phyloP scores from a whole-genome alignment of 1,140 invertebrate genomes.

The Trichogramma pretiosum region DNA sequence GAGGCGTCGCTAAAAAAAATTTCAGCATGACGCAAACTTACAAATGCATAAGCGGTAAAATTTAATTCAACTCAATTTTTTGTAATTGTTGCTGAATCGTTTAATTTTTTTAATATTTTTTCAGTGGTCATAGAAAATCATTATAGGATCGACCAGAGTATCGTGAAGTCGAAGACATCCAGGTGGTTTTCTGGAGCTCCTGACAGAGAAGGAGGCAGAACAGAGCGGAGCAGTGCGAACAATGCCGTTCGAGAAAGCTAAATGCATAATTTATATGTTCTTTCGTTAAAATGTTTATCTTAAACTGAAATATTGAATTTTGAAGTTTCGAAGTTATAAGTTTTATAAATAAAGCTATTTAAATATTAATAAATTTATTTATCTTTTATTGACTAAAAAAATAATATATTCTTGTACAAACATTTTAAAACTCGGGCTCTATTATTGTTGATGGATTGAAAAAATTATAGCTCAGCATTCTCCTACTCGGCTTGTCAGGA shows the following conservation, averaged over 20 bases:
- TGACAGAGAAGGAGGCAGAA: neutral
- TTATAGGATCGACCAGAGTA: neutral
- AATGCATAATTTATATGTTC: too few species aligned
- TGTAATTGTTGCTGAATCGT: neutral
- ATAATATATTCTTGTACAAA: too few species aligned
- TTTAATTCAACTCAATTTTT: neutral
- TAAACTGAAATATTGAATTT: too few species aligned
- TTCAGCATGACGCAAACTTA: neutral
- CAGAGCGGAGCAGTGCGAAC: neutral
- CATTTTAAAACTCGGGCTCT: too few species aligned
- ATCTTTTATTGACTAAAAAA: too few species aligned
- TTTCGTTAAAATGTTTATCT: too few species aligned
- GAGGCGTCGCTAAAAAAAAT: neutral
- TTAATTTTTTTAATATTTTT: neutral
- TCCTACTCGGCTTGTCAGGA: too few species aligned
- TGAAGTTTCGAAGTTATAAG: too few species aligned
- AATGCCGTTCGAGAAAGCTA: neutral
- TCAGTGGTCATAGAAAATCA: neutral
- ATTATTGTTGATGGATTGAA: too few species aligned
- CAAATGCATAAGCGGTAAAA: neutral
- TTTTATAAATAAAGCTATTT: too few species aligned
- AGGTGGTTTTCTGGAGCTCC: neutral
- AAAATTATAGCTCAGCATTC: too few species aligned
- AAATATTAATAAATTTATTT: too few species aligned
- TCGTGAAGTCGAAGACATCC: neutral